Evolutionary conservation across 2,888 invertebrate genomes (phyloP).

Genomic region (Eucera pruinosa): DNA sequence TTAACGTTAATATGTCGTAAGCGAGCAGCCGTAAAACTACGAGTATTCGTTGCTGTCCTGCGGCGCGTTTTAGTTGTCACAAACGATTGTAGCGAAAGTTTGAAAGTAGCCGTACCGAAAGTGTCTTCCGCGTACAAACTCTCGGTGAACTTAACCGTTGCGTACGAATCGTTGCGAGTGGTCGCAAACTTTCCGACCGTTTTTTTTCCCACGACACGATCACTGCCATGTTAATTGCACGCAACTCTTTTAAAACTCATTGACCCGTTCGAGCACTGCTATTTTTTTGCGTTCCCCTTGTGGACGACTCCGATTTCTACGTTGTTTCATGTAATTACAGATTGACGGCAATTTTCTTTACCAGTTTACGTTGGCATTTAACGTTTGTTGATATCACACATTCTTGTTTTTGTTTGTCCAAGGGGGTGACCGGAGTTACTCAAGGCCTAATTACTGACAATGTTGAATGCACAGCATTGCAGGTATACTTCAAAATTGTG

Average conservation of each 20-base stretch:
- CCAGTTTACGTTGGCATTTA: neutral
- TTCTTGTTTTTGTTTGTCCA: constrained; percentile 41
- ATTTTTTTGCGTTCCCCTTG: constrained; percentile 24
- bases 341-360: neutral
- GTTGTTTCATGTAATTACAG: constrained; percentile 34
- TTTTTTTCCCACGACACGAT: neutral
- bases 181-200: neutral
- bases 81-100: constrained; percentile 66
- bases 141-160: constrained; percentile 13
- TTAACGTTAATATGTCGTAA: constrained; percentile 34
- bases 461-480: constrained; percentile 73
- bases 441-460: constrained; percentile 76
- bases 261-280: constrained; percentile 18
- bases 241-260: constrained; percentile 15
- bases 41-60: constrained; percentile 7
- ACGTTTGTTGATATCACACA: neutral
- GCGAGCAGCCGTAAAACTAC: neutral
- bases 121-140: constrained; percentile 48
- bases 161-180: neutral
- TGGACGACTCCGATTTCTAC: neutral
- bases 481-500: constrained; percentile 71
- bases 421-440: constrained; percentile 78
- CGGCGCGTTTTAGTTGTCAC: constrained; percentile 37
- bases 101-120: constrained; percentile 61
- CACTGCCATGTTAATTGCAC: constrained; percentile 35